Evolutionary conservation across 2,113 vertebrate species (phyloP).

Genomic region (Panthera leo): DNA sequence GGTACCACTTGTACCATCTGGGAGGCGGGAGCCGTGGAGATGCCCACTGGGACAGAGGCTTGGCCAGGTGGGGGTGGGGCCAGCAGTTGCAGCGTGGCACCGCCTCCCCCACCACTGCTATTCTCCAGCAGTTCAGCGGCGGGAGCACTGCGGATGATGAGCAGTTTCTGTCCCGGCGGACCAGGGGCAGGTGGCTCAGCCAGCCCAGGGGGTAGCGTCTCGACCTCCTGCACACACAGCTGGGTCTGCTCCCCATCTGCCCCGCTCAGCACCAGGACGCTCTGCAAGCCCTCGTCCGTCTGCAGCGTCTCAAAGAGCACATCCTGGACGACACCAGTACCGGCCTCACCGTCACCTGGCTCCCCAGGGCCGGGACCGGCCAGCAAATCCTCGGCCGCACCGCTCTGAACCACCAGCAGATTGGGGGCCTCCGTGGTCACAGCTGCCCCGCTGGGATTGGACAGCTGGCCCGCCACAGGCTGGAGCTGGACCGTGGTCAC

Average conservation of each 20-base stretch:
- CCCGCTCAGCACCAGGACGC: conserved; percentile 79
- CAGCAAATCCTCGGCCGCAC: conserved; percentile 65
- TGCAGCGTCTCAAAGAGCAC: conserved; percentile 80
- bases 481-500: conserved; percentile 71
- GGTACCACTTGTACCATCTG: conserved; percentile 82
- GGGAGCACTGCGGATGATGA: conserved; percentile 81
- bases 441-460: conserved; percentile 5
- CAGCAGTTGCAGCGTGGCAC: conserved; percentile 68
- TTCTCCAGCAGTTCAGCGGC: conserved; percentile 78
- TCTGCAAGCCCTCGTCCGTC: conserved; percentile 76
- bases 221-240: conserved; percentile 83
- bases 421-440: conserved; percentile 66
- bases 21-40: background rate
- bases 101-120: background rate
- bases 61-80: background rate
- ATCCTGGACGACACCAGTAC: conserved; percentile 75
- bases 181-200: conserved; percentile 30
- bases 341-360: conserved; percentile 57
- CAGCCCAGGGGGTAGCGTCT: conserved; percentile 70
- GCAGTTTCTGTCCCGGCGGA: conserved; percentile 75
- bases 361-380: conserved; percentile 37
- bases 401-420: conserved; percentile 79
- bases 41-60: background rate
- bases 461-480: conserved; percentile 51
- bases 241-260: conserved; percentile 80